phyloP scores from a whole-genome alignment of 2,113 vertebrate species.

The Epinephelus fuscoguttatus region DNA sequence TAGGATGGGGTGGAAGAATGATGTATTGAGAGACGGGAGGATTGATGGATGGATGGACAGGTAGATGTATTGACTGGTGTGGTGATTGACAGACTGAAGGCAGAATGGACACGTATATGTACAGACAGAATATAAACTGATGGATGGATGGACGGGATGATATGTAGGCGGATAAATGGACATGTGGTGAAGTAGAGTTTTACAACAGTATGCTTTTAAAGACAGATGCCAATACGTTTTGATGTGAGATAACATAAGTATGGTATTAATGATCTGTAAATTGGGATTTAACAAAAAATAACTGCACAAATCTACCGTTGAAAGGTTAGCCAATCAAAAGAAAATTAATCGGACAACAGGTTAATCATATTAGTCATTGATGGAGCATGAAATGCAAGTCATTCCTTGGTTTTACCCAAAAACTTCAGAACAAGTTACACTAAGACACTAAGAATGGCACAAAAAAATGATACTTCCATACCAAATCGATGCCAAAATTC shows the following conservation, averaged over 20 bases:
- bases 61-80: conserved; percentile 9
- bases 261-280: background rate
- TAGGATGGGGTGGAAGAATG: background rate
- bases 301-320: background rate
- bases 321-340: background rate
- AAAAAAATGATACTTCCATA: too few relatives aligned
- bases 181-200: too few relatives aligned
- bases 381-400: background rate
- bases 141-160: conserved; percentile 25
- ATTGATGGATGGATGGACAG: conserved; percentile 24
- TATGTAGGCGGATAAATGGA: background rate
- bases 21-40: background rate
- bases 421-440: background rate
- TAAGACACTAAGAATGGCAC: too few relatives aligned
- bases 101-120: conserved; percentile 1
- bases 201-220: background rate
- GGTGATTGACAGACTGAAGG: conserved; percentile 23
- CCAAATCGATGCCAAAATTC: too few relatives aligned
- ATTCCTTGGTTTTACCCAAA: background rate
- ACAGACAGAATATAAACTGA: conserved; percentile 5
- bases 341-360: background rate
- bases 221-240: background rate
- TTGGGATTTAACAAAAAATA: background rate
- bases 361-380: background rate
- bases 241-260: background rate